Base-by-base conservation (phyloP, 2,888 invertebrate genomes). In the Antheraea yamamai region DNA sequence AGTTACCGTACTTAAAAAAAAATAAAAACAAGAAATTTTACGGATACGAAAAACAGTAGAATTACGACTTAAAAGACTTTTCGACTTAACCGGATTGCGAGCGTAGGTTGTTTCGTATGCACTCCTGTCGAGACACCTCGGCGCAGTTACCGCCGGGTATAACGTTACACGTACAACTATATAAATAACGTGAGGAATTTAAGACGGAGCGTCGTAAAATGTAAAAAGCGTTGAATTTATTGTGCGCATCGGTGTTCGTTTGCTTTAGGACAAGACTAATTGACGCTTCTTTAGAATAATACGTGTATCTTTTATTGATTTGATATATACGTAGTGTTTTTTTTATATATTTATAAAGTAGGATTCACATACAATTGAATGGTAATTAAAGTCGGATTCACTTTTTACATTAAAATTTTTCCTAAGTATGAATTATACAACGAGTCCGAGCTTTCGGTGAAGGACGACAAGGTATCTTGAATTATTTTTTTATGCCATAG, bases 101-200 rank as follows among this genome's bases (percentile, higher is more conserved):
- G 39, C 35, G 35, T 20, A 10, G 61, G 70, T 70, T 39, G 64
- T 70, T 39, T 20, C 35, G 70, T 70, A 39, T 70, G 35, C 70
- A 70, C n/a, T 70, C 39, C n/a, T 70, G 39, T 20, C 30, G 64
- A 66, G 64, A 39, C 39, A 64, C 64, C 58, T 51, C 26, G 23
- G 30, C 73, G 71, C 51, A 73, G 76, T 77, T 75, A 73, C 79
- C 61, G 23, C n/a, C 23, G 78, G 77, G 80, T 81, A 79, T 80
- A 75, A 78, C 73, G 79, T 80, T 78, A 79, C 80, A 81, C 71
- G 76, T 73, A 75, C 75, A 79, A 80, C 78, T 78, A 80, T 79
- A 81, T 79, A 80, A 80, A 76, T 78, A 77, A 80, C 77, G 77
- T 77, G 78, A 75, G 77, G 77, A 78, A 78, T 79, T 79, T 81